Base-by-base conservation (phyloP, 2,113 vertebrate species). In the Pterophyllum scalare region DNA sequence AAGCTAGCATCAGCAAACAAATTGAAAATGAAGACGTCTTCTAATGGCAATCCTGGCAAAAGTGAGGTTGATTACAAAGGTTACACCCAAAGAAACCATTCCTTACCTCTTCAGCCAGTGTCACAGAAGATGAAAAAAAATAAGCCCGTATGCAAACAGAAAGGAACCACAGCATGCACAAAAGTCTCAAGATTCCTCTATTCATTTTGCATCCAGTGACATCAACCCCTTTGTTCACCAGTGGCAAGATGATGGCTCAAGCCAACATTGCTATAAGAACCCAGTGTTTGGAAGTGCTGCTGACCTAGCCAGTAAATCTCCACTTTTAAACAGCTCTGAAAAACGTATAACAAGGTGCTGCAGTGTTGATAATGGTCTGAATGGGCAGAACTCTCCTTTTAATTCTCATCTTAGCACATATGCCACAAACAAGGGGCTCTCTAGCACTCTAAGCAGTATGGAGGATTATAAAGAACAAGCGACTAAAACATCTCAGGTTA, bases 201-300 rank as follows among this genome's bases (percentile, higher is more conserved):
- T 97, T 93, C 96, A 94, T 92, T 97, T 98, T 83, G 90, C 67
- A 79, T 97, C 97, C 24, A 97, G 96, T 85, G 96, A 97, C 87
- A 96, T 96, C 82, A 97, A 96, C 81, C 97, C 97, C 11, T 97
- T 94, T 28, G 83, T 95, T 86, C 95, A 95, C 38, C 93, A 95
- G 7, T 95, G 95, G 96, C 93, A 93, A 75, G 89, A 90, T 10
- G 89, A 93, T 3, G 92, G 83, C 19, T 82, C 85, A 0, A 85
- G 62, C 33, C 94, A 83, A 61, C 76, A 93, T 22, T 91, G 91
- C 33, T 95, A 94, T 92, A 99, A 96, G 85, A 97, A 95, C 49
- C 96, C 93, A 26, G 91, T 94, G 5, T 98, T 98, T 88, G 97
- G 96, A 79, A 97, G 97, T 80, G 95, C 96, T 12, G 95, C 95